Conservation (phyloP, 1,140 invertebrate species). For the Drosophila sucinea region DNA sequence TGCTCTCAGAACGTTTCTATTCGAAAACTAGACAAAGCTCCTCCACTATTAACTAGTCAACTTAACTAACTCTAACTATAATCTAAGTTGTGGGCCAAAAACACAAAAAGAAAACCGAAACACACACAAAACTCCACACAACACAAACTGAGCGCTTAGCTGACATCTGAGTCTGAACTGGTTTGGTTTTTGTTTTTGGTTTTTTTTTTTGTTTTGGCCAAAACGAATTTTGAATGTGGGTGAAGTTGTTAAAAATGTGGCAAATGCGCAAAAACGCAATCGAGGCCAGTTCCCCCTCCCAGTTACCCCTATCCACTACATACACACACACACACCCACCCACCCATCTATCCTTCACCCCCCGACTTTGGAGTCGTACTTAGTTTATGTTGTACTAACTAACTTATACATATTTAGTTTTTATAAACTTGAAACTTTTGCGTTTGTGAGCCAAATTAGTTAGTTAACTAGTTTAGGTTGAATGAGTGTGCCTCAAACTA, state of each 20-base stretch:
- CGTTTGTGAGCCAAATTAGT: neutral
- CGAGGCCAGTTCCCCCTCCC: conserved; percentile 47
- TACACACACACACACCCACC: neutral
- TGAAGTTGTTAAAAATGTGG: conserved; percentile 79
- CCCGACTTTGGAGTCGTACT: neutral
- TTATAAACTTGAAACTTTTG: neutral
- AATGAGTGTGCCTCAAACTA: too few species aligned
- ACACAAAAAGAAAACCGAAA: conserved; percentile 35
- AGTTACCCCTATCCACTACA: neutral
- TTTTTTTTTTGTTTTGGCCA: conserved; percentile 48
- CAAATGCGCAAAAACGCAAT: conserved; percentile 67
- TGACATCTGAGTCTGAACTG: conserved; percentile 57
- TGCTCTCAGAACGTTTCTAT: conserved; percentile 19
- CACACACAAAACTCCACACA: conserved; percentile 21
- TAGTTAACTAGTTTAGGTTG: neutral
- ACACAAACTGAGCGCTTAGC: conserved; percentile 38
- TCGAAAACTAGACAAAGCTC: conserved; percentile 13
- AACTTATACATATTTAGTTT: conserved; percentile 53
- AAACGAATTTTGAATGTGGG: conserved; percentile 80
- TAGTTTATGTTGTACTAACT: neutral
- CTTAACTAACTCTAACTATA: neutral
- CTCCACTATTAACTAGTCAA: conserved; percentile 10
- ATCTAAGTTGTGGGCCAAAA: conserved; percentile 26
- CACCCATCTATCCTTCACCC: too few species aligned
- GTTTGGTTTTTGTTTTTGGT: conserved; percentile 37